phyloP scores from a whole-genome alignment of 2,888 invertebrate genomes.

The Pemphredon lugubris region DNA sequence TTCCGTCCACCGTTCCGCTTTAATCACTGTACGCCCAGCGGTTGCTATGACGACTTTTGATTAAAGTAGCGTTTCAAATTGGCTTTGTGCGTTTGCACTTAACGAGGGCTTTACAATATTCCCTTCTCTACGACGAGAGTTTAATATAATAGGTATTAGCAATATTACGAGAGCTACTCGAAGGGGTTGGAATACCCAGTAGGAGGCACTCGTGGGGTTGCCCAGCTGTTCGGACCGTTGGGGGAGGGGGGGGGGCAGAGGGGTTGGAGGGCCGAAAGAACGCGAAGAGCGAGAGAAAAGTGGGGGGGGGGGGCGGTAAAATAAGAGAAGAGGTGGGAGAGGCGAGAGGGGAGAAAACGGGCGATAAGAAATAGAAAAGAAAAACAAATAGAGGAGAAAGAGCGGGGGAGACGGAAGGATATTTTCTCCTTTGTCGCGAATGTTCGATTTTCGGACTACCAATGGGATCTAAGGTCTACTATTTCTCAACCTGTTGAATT shows the following conservation, averaged over 20 bases:
- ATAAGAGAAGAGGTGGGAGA: background rate
- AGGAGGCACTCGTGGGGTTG: conserved; percentile 36
- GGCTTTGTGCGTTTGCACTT: conserved; percentile 67
- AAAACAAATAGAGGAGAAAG: background rate
- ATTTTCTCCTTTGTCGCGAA: conserved; percentile 24
- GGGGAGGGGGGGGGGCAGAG: conserved; percentile 30
- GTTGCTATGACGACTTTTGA: conserved; percentile 68
- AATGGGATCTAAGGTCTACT: conserved; percentile 34
- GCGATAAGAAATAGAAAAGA: background rate
- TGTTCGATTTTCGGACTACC: conserved; percentile 45
- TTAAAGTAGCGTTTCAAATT: conserved; percentile 63
- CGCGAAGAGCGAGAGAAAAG: background rate
- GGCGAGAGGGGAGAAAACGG: background rate
- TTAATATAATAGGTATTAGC: conserved; percentile 66
- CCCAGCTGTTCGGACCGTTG: conserved; percentile 54
- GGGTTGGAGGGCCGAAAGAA: conserved; percentile 31
- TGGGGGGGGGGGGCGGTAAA: background rate
- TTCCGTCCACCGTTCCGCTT: conserved; percentile 23
- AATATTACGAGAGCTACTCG: conserved; percentile 59
- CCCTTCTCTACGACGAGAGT: conserved; percentile 41
- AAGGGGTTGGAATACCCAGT: conserved; percentile 55
- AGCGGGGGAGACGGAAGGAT: background rate
- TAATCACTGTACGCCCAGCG: conserved; percentile 38
- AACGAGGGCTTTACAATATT: conserved; percentile 52
- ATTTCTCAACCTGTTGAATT: conserved; percentile 65